Evolutionary conservation across 2,113 vertebrate species (phyloP).

Genomic region (Mionectes macconnelli): DNA sequence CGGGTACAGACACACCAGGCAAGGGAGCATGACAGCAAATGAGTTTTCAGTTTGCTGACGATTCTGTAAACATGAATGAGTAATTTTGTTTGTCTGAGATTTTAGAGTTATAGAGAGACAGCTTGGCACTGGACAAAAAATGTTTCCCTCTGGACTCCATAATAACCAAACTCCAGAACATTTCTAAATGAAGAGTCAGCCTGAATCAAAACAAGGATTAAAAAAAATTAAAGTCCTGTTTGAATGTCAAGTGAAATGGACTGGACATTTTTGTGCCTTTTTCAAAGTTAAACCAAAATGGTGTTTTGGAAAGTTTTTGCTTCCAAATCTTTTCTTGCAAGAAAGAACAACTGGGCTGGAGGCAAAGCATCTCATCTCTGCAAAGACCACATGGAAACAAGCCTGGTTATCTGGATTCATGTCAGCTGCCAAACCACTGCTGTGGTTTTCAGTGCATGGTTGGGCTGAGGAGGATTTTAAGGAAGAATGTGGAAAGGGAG

Average conservation of each 20-base stretch:
- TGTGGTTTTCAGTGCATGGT: background rate
- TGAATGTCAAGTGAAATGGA: background rate
- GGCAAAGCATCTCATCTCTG: background rate
- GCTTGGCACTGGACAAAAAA: background rate
- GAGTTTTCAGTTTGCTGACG: background rate
- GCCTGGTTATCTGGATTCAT: background rate
- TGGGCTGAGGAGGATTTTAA: background rate
- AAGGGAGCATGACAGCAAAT: background rate
- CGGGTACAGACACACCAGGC: background rate
- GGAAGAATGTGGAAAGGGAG: background rate
- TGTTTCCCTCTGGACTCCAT: background rate
- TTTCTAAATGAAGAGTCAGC: conserved; percentile 24
- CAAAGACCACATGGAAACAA: background rate
- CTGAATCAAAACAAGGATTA: conserved; percentile 21
- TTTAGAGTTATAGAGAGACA: conserved; percentile 13
- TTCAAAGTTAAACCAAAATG: background rate
- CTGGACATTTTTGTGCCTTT: background rate
- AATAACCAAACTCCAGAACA: conserved; percentile 1
- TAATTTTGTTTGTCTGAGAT: background rate
- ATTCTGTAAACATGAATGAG: background rate
- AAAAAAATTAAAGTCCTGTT: background rate
- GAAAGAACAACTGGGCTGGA: background rate
- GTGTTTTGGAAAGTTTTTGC: background rate
- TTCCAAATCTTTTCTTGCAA: background rate
- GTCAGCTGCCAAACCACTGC: background rate